Percentiles rank a stretch among this genome's conserved stretches.
phyloP scores from a whole-genome alignment of 1,140 invertebrate species.

The Chrysopa pallens region DNA sequence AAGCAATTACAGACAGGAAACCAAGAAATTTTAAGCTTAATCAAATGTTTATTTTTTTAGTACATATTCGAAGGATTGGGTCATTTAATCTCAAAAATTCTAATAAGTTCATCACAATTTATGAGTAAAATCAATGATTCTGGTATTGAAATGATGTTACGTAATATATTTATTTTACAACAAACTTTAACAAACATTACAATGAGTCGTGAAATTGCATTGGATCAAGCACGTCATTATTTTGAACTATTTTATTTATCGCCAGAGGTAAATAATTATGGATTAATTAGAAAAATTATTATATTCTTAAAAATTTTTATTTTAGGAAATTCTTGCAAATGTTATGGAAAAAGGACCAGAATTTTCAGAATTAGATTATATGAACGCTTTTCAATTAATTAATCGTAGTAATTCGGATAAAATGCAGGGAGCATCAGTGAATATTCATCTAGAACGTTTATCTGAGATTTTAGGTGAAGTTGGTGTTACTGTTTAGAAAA shows the following conservation, averaged over 20 bases:
- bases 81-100: conserved; percentile 66
- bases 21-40: background rate
- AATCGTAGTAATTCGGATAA: conserved; percentile 33
- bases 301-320: conserved; percentile 4
- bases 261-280: conserved; percentile 41
- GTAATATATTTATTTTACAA: conserved; percentile 73
- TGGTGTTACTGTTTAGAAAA: conserved; percentile 34
- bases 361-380: conserved; percentile 72
- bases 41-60: conserved; percentile 27
- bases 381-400: conserved; percentile 63
- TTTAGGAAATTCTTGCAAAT: conserved; percentile 64
- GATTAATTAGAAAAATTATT: background rate
- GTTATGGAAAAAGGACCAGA: conserved; percentile 65
- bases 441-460: conserved; percentile 35
- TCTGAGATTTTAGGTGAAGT: conserved; percentile 48
- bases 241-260: conserved; percentile 73
- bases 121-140: conserved; percentile 64
- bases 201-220: conserved; percentile 58
- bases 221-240: conserved; percentile 79
- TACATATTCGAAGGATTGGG: conserved; percentile 91
- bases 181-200: conserved; percentile 75
- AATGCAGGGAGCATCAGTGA: conserved; percentile 18
- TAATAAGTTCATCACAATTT: conserved; percentile 66
- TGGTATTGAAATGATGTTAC: conserved; percentile 65
- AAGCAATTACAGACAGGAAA: too few relatives aligned